These are phyloP conservation scores for Holacanthus passer DNA, from an alignment of 2,113 vertebrate species.

Conservation along the genomic window DNA sequence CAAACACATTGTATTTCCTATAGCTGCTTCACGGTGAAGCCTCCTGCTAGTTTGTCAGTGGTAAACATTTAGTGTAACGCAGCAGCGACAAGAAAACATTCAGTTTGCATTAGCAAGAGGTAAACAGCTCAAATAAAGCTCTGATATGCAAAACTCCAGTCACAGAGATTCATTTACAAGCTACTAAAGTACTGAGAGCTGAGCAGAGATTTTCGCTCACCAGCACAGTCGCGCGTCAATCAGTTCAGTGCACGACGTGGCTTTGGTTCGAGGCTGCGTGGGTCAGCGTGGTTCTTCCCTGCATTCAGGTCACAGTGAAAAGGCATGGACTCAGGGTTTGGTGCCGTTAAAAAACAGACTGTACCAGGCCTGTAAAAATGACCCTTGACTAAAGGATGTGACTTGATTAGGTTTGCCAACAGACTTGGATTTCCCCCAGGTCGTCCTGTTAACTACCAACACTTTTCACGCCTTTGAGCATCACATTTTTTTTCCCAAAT, in stretches of 20 bases:
- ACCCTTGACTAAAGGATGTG: background rate
- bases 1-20: background rate
- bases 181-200: background rate
- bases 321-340: background rate
- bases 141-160: background rate
- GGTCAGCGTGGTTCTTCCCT: background rate
- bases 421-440: background rate
- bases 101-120: background rate
- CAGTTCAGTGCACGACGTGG: background rate
- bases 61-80: background rate
- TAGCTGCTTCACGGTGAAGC: slow-evolving; percentile 5
- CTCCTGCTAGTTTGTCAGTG: background rate
- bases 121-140: background rate
- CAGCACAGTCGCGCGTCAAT: background rate
- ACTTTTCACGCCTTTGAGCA: background rate
- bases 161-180: background rate
- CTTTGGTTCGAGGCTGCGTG: background rate
- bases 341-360: background rate
- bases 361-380: background rate
- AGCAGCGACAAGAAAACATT: background rate
- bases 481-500: background rate
- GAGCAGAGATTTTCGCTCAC: background rate
- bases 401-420: background rate
- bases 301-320: background rate
- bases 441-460: background rate